Evolutionary conservation across 2,888 invertebrate species (phyloP).

Genomic region (Metallyticus violacea): DNA sequence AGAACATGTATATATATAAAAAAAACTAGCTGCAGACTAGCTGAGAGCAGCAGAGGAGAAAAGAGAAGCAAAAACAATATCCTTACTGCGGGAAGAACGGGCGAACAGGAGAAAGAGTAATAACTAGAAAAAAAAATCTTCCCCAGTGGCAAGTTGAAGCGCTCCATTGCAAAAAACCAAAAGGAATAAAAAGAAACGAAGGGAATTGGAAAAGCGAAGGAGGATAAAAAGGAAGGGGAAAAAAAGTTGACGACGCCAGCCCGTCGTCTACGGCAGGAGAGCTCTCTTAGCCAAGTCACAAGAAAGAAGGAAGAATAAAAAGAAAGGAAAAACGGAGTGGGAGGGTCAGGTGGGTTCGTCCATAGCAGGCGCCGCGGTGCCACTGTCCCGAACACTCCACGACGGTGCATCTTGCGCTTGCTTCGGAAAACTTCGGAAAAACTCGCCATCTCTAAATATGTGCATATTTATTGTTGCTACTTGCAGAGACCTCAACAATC

Average conservation of each 20-base stretch:
- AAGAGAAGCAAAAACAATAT: background rate
- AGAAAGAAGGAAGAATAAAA: background rate
- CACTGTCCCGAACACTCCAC: background rate
- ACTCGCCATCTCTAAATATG: background rate
- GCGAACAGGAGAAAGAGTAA: constrained; percentile 17
- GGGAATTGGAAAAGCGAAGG: background rate
- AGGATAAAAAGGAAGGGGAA: no score
- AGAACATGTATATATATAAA: no score
- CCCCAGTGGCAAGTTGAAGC: background rate
- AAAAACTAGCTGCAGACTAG: background rate
- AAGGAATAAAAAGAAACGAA: background rate
- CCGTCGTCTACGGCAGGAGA: no score
- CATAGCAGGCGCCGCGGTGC: background rate
- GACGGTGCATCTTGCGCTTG: background rate
- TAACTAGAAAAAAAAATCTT: constrained; percentile 12
- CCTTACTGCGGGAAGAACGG: background rate
- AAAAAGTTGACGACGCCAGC: background rate
- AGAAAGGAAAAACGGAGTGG: background rate
- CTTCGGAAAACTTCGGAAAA: background rate
- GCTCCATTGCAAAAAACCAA: background rate
- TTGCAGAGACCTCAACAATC: no score
- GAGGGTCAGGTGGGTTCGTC: background rate
- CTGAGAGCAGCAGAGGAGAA: background rate
- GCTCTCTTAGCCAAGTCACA: background rate
- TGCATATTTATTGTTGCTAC: no score